phyloP scores from a whole-genome alignment of 1,140 invertebrate genomes.

The Ceratina calcarata region DNA sequence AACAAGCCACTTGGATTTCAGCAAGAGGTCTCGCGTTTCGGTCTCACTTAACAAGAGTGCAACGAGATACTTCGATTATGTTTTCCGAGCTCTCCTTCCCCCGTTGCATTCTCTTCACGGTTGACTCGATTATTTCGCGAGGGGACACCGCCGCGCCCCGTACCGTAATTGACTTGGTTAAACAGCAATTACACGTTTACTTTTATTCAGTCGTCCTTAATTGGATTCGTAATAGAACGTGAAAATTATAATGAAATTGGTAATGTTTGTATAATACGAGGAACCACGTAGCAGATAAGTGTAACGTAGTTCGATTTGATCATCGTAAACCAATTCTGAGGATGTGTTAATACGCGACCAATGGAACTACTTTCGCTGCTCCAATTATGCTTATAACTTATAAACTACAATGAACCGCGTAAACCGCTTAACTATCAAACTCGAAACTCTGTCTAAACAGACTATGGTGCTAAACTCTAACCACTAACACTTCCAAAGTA shows the following conservation, averaged over 20 bases:
- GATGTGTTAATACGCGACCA: too few relatives aligned
- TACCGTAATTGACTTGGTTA: neutral
- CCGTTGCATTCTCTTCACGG: neutral
- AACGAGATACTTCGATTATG: conserved; percentile 37
- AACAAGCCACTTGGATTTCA: conserved; percentile 60
- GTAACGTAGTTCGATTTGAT: too few relatives aligned
- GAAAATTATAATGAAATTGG: too few relatives aligned
- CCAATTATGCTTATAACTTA: neutral
- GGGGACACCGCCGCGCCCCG: too few relatives aligned
- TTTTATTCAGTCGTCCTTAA: too few relatives aligned
- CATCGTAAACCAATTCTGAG: too few relatives aligned
- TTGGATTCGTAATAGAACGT: too few relatives aligned
- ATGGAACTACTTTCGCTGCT: too few relatives aligned
- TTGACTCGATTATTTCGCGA: neutral
- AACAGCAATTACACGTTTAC: neutral
- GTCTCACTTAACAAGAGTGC: conserved; percentile 44
- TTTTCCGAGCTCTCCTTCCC: conserved; percentile 9
- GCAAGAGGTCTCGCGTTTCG: conserved; percentile 56
- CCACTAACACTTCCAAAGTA: neutral
- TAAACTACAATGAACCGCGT: neutral
- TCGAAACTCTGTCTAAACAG: neutral
- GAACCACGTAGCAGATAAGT: too few relatives aligned
- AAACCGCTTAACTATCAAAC: conserved; percentile 1
- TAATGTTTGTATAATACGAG: too few relatives aligned
- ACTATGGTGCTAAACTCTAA: conserved; percentile 3